Evolutionary conservation across 2,888 invertebrate genomes (phyloP), one percentile per base, ranked within the genome.

Genomic region (Caradrina kadenii): DNA sequence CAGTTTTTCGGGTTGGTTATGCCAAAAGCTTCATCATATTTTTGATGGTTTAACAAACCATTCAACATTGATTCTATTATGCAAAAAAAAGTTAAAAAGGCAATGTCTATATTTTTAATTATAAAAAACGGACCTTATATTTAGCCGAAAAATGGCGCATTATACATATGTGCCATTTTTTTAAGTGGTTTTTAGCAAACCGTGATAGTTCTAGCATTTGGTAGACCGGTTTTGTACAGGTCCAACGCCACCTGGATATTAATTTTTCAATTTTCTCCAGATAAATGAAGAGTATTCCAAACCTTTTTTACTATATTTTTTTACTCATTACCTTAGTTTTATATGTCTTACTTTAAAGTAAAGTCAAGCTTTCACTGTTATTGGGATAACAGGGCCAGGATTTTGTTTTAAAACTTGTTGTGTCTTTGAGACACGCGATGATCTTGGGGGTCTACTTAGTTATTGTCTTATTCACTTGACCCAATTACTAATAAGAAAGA

Each of bases 21-120:
- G 1, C 8, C 35, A 1, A 35, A 35, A 35, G 35, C 2, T 39
- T 7, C 15, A 15, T 10, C 0, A 31, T 15, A 35, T 63, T 49
- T n/a, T 39, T 50, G 22, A 5, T 21, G 15, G n/a, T 53, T 19
- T 15, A n/a, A 15, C 19, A 70, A 50, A 69, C 3, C 26, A 26
- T 19, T 58, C 8, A 52, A 70, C 15, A 19, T 11, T n/a, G 49
- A 50, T 50, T 50, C 50, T 0, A 70, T 35, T 11, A 6, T 42
- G 2, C 11, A 31, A 45, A 8, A 52, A 35, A 8, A 58, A 11
- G 11, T 0, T 2, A 56, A 35, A 2, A 35, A 35, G 35, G 35
- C 35, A 1, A 35, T 35, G 35, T 1, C 35, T 1, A 35, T 8
- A 1, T 8, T 35, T 17, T 17, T 45, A 70, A 19, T 50, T 42